These are phyloP conservation scores for Acromyrmex echinatior DNA, from an alignment of 1,140 invertebrate genomes.

Conservation along the genomic window DNA sequence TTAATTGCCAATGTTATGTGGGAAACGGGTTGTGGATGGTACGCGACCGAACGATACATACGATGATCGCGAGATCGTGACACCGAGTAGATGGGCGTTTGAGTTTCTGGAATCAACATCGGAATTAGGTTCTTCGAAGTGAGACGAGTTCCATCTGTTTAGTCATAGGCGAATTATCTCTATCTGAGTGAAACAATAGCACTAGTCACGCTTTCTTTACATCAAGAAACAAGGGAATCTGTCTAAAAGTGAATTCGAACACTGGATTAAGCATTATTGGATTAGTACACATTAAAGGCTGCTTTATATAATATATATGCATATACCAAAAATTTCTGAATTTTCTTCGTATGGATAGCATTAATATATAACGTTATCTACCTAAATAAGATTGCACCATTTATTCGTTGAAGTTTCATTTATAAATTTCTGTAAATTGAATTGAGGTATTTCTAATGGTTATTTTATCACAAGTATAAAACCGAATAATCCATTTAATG, in stretches of 20 bases:
- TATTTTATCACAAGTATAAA: too few relatives aligned
- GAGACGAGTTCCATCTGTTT: not conserved
- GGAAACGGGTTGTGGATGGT: not conserved
- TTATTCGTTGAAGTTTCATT: too few relatives aligned
- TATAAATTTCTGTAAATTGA: too few relatives aligned
- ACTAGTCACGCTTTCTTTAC: constrained; percentile 29
- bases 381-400: too few relatives aligned
- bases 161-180: constrained; percentile 41
- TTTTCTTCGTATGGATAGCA: too few relatives aligned
- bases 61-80: not conserved
- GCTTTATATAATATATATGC: too few relatives aligned
- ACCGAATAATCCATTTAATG: too few relatives aligned
- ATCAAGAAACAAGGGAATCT: constrained; percentile 11
- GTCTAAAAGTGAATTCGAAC: not conserved
- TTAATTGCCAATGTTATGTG: not conserved
- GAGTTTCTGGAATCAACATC: constrained; percentile 7
- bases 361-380: too few relatives aligned
- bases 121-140: constrained; percentile 31
- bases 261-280: too few relatives aligned
- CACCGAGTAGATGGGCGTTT: not conserved
- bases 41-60: not conserved
- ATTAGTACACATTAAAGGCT: too few relatives aligned
- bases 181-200: constrained; percentile 17
- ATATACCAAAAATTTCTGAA: not conserved
- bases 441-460: too few relatives aligned